Evolutionary conservation across 2,113 vertebrate genomes (phyloP).

Genomic region (Amblyopsis rosae): DNA sequence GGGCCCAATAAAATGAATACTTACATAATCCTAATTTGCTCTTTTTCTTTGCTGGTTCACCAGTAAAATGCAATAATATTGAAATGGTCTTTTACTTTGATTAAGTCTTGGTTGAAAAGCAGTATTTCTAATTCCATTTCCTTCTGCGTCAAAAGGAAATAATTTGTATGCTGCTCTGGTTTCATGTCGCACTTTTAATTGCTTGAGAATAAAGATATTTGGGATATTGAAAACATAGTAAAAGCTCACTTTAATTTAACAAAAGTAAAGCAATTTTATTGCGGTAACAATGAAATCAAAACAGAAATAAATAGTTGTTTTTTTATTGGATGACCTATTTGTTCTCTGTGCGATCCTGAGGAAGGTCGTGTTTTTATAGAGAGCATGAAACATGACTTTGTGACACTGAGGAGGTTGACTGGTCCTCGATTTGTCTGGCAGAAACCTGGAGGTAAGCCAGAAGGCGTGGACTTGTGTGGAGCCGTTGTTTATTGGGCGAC

Average conservation of each 20-base stretch:
- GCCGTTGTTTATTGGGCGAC: constrained; percentile 84
- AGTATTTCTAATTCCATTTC: constrained; percentile 21
- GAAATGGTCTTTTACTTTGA: constrained; percentile 26
- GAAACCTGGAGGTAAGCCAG: constrained; percentile 82
- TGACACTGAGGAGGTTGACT: neutral
- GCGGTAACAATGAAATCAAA: constrained; percentile 2
- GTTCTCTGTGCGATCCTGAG: neutral
- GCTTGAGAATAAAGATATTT: constrained; percentile 5
- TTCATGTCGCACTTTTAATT: constrained; percentile 20
- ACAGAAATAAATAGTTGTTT: constrained; percentile 2
- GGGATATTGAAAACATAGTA: constrained; percentile 5
- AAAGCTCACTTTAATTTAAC: neutral
- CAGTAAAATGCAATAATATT: constrained; percentile 15
- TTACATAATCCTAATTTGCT: constrained; percentile 4
- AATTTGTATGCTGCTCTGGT: neutral
- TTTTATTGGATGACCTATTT: constrained; percentile 9
- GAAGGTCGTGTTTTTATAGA: neutral
- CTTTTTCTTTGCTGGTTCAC: constrained; percentile 3
- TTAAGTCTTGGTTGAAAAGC: constrained; percentile 12
- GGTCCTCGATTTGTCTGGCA: constrained; percentile 33
- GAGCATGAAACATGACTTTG: constrained; percentile 1
- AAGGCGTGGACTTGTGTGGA: constrained; percentile 82
- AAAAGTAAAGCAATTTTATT: neutral
- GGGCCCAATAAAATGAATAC: neutral
- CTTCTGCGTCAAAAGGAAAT: constrained; percentile 5